These are phyloP conservation scores for Heliconius hortense DNA, from an alignment of 2,888 invertebrate genomes.

Conservation along the genomic window DNA sequence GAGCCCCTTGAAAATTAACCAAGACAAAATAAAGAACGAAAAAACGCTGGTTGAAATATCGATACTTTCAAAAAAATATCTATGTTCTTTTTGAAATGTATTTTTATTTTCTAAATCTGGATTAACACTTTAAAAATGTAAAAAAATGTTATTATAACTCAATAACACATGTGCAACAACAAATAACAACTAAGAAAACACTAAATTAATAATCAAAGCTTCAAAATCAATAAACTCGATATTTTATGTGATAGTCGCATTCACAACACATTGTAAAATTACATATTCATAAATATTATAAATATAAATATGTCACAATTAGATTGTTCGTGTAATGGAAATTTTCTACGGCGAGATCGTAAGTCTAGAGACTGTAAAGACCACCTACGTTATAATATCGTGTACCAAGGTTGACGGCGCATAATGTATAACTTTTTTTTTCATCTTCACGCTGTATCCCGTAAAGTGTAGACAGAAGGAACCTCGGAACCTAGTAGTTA, in stretches of 20 bases:
- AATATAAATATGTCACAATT: constrained; percentile 19
- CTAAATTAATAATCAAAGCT: background rate
- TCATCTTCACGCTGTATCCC: too few species aligned
- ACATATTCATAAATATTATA: background rate
- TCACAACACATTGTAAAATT: background rate
- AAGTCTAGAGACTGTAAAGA: background rate
- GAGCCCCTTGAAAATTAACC: too few species aligned
- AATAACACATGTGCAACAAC: background rate
- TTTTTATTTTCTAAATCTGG: too few species aligned
- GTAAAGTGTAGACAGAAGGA: too few species aligned
- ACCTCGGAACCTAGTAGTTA: too few species aligned
- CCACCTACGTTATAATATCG: constrained; percentile 12
- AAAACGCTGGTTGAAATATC: too few species aligned
- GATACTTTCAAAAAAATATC: too few species aligned
- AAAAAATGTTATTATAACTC: background rate
- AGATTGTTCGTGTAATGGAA: background rate
- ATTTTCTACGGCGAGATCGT: constrained; percentile 7
- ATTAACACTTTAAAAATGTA: too few species aligned
- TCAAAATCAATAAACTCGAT: background rate
- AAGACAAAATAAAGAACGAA: too few species aligned
- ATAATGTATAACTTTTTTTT: background rate
- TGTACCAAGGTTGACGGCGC: background rate
- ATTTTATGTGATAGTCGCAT: background rate
- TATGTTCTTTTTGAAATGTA: too few species aligned
- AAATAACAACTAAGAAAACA: background rate